A percentile compares a stretch with the other conserved stretches of the same genome.
Conservation (phyloP, 2,888 invertebrate species). For the Cyclophora punctaria region DNA sequence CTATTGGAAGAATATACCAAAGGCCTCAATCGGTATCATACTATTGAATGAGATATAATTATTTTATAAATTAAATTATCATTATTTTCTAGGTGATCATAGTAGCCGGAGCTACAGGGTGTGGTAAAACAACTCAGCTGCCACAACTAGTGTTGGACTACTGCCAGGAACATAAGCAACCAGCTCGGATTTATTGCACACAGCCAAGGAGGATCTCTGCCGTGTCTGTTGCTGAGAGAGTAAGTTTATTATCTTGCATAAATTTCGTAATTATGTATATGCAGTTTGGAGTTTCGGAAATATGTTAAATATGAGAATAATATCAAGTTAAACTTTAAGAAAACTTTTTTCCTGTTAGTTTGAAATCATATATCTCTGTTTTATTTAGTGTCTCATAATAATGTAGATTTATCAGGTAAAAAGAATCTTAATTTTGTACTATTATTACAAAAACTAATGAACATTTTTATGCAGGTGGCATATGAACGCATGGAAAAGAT, state of each 20-base stretch:
- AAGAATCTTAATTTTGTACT: too few relatives aligned
- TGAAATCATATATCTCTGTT: too few relatives aligned
- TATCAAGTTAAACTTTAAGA: too few relatives aligned
- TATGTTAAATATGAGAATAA: not conserved
- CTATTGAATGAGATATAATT: too few relatives aligned
- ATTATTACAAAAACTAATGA: too few relatives aligned
- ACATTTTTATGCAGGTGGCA: conserved; percentile 51
- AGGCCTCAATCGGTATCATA: too few relatives aligned
- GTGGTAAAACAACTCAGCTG: conserved; percentile 96
- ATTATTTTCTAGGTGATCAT: conserved; percentile 73
- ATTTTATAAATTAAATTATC: not conserved
- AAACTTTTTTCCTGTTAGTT: too few relatives aligned
- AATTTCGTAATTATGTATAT: not conserved
- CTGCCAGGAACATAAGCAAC: conserved; percentile 72
- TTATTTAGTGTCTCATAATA: too few relatives aligned
- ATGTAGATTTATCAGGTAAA: too few relatives aligned
- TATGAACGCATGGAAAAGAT: conserved; percentile 81
- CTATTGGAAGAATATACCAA: too few relatives aligned
- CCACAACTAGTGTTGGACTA: conserved; percentile 94
- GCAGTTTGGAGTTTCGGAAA: not conserved
- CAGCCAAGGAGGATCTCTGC: conserved; percentile 95
- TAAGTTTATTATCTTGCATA: conserved; percentile 18
- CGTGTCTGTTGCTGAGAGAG: conserved; percentile 91
- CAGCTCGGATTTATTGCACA: conserved; percentile 91
- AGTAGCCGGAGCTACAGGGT: conserved; percentile 90